Evolutionary conservation across 2,888 invertebrate genomes (phyloP).

Genomic region (Lithophane leautieri): DNA sequence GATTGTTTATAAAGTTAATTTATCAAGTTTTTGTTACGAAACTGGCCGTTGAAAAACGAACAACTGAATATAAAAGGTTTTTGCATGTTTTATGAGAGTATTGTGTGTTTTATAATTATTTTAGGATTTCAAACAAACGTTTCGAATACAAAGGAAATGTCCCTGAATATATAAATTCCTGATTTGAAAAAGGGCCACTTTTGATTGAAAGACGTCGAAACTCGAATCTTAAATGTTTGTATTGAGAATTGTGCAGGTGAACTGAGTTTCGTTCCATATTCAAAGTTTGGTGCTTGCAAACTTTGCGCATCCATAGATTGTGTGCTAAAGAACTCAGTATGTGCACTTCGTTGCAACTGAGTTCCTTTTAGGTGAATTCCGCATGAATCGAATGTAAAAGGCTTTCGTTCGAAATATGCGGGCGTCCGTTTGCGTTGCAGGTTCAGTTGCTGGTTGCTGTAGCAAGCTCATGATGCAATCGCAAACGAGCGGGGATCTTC

Average conservation of each 20-base stretch:
- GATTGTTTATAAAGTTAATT: slow-evolving; percentile 68
- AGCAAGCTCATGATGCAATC: slow-evolving; percentile 33
- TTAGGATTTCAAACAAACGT: slow-evolving; percentile 46
- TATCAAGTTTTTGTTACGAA: slow-evolving; percentile 64
- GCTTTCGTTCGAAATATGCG: slow-evolving; percentile 76
- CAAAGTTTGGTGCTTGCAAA: slow-evolving; percentile 74
- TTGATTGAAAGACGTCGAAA: slow-evolving; percentile 15
- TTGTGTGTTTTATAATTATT: slow-evolving; percentile 67
- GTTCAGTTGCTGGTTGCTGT: slow-evolving; percentile 32
- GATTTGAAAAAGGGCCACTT: slow-evolving; percentile 2
- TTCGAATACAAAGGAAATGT: slow-evolving; percentile 32
- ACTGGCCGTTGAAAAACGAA: slow-evolving; percentile 35
- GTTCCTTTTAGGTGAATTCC: slow-evolving; percentile 77
- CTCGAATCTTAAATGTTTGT: slow-evolving; percentile 45
- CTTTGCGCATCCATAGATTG: slow-evolving; percentile 78
- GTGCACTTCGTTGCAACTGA: slow-evolving; percentile 78
- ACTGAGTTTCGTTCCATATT: slow-evolving; percentile 69
- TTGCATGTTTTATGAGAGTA: slow-evolving; percentile 37
- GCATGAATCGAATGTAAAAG: slow-evolving; percentile 79
- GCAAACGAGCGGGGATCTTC: slow-evolving; percentile 35
- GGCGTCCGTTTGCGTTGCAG: slow-evolving; percentile 69
- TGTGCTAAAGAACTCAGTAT: slow-evolving; percentile 76
- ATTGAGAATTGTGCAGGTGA: slow-evolving; percentile 72
- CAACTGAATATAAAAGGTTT: slow-evolving; percentile 57
- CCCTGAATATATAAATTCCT: slow-evolving; percentile 7